Percentiles rank a stretch among this genome's conserved stretches.
Conservation (phyloP, 2,113 vertebrate genomes). For the Gopherus flavomarginatus region DNA sequence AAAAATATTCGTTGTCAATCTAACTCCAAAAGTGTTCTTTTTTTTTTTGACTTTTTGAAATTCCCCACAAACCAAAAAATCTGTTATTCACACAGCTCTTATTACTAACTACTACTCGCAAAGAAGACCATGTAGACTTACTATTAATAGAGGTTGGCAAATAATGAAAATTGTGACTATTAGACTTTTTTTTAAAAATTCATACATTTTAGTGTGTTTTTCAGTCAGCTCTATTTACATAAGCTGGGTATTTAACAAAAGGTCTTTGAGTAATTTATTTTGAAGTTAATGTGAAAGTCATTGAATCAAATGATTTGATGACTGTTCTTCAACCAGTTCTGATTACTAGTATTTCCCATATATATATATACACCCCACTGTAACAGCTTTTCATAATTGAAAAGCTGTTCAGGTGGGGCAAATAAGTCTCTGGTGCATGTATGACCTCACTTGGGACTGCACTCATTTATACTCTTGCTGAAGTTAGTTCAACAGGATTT, state of each 20-base stretch:
- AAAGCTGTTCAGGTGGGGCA: too few relatives aligned
- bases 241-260: neutral
- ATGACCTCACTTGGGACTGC: neutral
- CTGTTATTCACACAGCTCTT: too few relatives aligned
- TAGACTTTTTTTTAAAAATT: too few relatives aligned
- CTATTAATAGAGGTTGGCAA: accelerated
- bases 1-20: too few relatives aligned
- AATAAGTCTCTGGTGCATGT: too few relatives aligned
- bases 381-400: too few relatives aligned
- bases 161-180: neutral
- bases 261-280: neutral
- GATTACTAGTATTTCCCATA: neutral
- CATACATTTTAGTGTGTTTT: too few relatives aligned
- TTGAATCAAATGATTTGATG: neutral
- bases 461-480: neutral
- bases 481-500: constrained; percentile 4
- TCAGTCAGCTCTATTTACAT: neutral
- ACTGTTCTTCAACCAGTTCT: neutral
- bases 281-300: neutral
- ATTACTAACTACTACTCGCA: neutral
- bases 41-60: neutral
- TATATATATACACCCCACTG: neutral
- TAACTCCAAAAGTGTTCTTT: neutral
- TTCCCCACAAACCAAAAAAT: too few relatives aligned
- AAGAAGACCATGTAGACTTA: neutral